phyloP scores from a whole-genome alignment of 2,888 invertebrate genomes.

The Uropetala carovei region DNA sequence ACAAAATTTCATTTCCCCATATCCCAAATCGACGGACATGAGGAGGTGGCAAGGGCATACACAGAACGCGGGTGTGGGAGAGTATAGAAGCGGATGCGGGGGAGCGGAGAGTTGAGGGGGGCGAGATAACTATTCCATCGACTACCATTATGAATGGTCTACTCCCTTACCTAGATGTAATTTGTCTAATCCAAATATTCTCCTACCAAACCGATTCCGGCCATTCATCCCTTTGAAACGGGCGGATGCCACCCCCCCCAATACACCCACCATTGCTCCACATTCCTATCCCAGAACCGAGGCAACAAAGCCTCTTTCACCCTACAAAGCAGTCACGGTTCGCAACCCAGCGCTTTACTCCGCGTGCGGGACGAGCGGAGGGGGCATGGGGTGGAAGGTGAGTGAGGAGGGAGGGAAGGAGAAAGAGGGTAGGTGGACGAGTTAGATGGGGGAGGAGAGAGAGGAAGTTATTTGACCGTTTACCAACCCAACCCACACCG shows the following conservation, averaged over 20 bases:
- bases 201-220: slow-evolving; percentile 31
- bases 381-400: not conserved
- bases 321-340: slow-evolving; percentile 60
- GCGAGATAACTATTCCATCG: slow-evolving; percentile 49
- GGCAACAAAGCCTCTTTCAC: slow-evolving; percentile 63
- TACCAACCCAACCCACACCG: not conserved
- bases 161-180: slow-evolving; percentile 49
- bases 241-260: slow-evolving; percentile 30
- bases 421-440: no score
- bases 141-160: slow-evolving; percentile 44
- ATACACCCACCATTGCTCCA: slow-evolving; percentile 45
- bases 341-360: slow-evolving; percentile 58
- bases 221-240: slow-evolving; percentile 58
- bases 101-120: slow-evolving; percentile 3
- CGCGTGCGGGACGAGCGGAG: not conserved
- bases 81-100: not conserved
- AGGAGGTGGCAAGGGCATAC: not conserved
- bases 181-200: slow-evolving; percentile 52
- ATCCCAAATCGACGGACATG: not conserved
- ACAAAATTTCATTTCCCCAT: not conserved
- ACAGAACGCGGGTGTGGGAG: not conserved
- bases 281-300: slow-evolving; percentile 50
- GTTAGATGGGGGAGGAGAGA: no score
- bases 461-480: slow-evolving; percentile 13
- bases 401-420: not conserved